Percentiles rank a stretch among this genome's conserved stretches.
These are phyloP conservation scores for Phalacrocorax aristotelis DNA, from an alignment of 2,113 vertebrate genomes.

Conservation along the genomic window DNA sequence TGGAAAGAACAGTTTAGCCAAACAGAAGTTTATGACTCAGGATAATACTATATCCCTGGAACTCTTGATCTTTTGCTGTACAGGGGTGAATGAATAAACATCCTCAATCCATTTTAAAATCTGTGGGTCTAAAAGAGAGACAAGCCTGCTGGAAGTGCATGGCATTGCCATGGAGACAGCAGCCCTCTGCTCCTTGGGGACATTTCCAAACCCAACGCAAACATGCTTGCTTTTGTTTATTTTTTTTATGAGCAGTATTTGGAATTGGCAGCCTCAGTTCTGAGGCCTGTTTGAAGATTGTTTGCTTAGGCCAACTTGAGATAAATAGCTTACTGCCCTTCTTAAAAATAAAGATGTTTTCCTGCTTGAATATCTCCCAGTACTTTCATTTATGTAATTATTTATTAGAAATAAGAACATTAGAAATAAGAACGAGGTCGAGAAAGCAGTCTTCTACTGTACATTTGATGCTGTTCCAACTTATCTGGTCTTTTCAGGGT, in stretches of 20 bases:
- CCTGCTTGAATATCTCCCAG: neutral
- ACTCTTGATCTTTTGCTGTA: neutral
- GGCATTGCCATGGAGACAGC: neutral
- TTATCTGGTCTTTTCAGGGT: neutral
- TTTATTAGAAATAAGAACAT: neutral
- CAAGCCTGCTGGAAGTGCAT: neutral
- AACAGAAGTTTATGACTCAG: neutral
- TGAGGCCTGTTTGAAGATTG: slow-evolving; percentile 27
- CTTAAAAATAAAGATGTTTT: slow-evolving; percentile 54
- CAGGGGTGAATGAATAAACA: neutral
- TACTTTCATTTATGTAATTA: slow-evolving; percentile 7
- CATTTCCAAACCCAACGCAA: neutral
- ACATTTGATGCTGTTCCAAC: neutral
- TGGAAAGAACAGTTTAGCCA: neutral
- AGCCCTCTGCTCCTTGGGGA: neutral
- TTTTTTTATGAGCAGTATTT: slow-evolving; percentile 1
- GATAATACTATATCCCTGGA: neutral
- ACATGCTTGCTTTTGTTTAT: slow-evolving; percentile 19
- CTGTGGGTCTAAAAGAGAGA: neutral
- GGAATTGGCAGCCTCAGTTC: slow-evolving; percentile 3
- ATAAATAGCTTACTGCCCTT: slow-evolving; percentile 10
- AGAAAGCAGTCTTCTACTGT: neutral
- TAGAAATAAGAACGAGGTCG: neutral
- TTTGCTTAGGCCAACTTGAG: slow-evolving; percentile 13
- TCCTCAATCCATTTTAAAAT: neutral